A percentile compares a stretch with the other conserved stretches of the same genome.
phyloP scores from a whole-genome alignment of 2,113 vertebrate genomes.

The Illadopsis cleaveri region DNA sequence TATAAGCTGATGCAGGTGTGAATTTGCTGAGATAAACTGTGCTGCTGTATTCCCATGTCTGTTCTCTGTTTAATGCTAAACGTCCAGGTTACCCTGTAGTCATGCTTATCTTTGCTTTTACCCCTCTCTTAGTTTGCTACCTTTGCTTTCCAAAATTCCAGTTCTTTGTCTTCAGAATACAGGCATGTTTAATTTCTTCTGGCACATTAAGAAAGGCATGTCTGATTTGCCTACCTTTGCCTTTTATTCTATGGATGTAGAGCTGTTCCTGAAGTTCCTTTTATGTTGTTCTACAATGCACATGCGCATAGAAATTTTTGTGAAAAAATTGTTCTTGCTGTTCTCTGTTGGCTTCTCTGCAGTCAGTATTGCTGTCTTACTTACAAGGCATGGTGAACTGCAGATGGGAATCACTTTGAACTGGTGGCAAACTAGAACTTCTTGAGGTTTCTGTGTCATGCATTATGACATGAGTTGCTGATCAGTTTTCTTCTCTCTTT shows the following conservation, averaged over 20 bases:
- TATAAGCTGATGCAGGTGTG: not conserved
- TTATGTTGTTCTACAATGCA: not conserved
- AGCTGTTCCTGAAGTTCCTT: not conserved
- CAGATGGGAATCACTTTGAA: not conserved
- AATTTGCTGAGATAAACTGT: not conserved
- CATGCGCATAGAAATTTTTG: not conserved
- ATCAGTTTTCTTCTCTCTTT: not conserved
- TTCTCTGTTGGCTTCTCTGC: not conserved
- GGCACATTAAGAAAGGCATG: not conserved
- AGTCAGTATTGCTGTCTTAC: not conserved
- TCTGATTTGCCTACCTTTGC: not conserved
- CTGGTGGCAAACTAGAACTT: not conserved
- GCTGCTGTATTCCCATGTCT: fast-evolving
- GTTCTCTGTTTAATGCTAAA: not conserved
- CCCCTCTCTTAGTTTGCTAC: not conserved
- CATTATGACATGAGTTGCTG: fast-evolving
- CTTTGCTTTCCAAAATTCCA: not conserved
- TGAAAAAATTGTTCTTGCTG: not conserved
- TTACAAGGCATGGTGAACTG: not conserved
- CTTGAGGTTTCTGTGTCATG: not conserved
- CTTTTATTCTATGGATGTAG: not conserved
- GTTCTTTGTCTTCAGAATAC: not conserved
- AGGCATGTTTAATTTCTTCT: not conserved
- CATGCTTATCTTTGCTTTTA: not conserved
- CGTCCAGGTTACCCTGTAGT: not conserved